Conservation (phyloP, 2,113 vertebrate genomes). For the Festucalex cinctus region DNA sequence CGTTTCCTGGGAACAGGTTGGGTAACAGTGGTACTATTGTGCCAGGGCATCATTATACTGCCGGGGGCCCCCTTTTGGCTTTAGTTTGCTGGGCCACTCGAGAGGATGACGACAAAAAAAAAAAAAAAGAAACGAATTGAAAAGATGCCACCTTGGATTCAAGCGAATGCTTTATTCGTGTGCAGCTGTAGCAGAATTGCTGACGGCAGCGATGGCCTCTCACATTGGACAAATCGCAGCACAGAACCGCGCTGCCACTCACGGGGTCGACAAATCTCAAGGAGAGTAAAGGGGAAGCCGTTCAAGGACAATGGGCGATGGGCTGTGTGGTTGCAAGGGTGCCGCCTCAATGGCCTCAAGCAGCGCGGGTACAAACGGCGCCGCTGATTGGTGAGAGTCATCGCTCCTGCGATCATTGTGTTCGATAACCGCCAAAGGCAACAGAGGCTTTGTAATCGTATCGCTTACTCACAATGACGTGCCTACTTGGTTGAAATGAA, state of each 20-base stretch:
- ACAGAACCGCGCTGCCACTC: slow-evolving; percentile 47
- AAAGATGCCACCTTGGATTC: slow-evolving; percentile 74
- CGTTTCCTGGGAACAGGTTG: slow-evolving; percentile 78
- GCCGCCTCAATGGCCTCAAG: slow-evolving; percentile 28
- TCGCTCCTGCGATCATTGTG: slow-evolving; percentile 23
- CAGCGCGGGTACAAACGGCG: slow-evolving; percentile 32
- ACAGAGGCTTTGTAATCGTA: slow-evolving; percentile 20
- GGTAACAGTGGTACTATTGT: slow-evolving; percentile 77
- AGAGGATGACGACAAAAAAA: slow-evolving; percentile 72
- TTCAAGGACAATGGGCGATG: slow-evolving; percentile 29
- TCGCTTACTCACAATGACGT: not conserved
- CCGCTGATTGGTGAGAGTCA: slow-evolving; percentile 31
- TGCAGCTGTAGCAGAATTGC: slow-evolving; percentile 54
- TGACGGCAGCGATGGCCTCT: slow-evolving; percentile 44
- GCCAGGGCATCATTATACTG: slow-evolving; percentile 75
- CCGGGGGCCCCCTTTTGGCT: slow-evolving; percentile 68
- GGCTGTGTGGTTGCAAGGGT: slow-evolving; percentile 29
- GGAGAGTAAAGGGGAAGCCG: slow-evolving; percentile 26
- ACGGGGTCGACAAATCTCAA: slow-evolving; percentile 49
- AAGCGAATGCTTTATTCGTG: slow-evolving; percentile 62
- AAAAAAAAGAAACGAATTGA: slow-evolving; percentile 58
- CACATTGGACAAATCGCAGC: slow-evolving; percentile 41
- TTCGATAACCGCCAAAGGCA: slow-evolving; percentile 25
- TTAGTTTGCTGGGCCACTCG: slow-evolving; percentile 66
- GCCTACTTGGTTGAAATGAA: not conserved